Percentiles rank a stretch among this genome's conserved stretches.
Conservation (phyloP, 2,888 invertebrate genomes). For the Ephialtes manifestator region DNA sequence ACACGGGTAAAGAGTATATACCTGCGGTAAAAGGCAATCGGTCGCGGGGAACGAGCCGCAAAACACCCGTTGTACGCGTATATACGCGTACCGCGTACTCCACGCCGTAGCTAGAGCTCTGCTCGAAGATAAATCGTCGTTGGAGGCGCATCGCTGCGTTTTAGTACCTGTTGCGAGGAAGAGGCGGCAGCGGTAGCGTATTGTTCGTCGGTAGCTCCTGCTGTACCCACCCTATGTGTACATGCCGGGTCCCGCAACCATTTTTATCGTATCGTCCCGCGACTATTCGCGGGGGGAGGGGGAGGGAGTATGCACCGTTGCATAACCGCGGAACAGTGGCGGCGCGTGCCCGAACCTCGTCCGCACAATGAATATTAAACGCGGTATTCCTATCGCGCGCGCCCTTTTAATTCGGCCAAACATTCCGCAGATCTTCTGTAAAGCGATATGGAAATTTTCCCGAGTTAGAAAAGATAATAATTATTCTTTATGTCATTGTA, state of each 20-base stretch:
- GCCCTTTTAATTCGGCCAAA: neutral
- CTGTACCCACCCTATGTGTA: slow-evolving; percentile 30
- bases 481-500: neutral
- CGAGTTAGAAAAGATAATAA: neutral
- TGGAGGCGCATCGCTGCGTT: slow-evolving; percentile 67
- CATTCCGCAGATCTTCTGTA: neutral
- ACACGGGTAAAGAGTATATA: slow-evolving; percentile 58
- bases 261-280: slow-evolving; percentile 61
- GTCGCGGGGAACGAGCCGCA: slow-evolving; percentile 72
- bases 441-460: neutral
- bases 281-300: slow-evolving; percentile 41
- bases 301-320: slow-evolving; percentile 21
- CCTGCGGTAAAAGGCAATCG: slow-evolving; percentile 74
- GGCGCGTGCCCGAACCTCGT: slow-evolving; percentile 36
- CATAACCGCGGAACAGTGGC: slow-evolving; percentile 47
- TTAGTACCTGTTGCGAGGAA: slow-evolving; percentile 68
- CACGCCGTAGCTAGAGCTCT: slow-evolving; percentile 53
- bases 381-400: slow-evolving; percentile 15
- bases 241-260: slow-evolving; percentile 44
- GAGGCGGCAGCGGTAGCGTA: slow-evolving; percentile 47
- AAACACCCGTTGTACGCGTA: slow-evolving; percentile 74
- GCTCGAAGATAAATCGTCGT: slow-evolving; percentile 68
- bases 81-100: slow-evolving; percentile 39
- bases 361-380: slow-evolving; percentile 42
- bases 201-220: slow-evolving; percentile 57